A percentile compares a stretch with the other conserved stretches of the same genome.
Conservation (phyloP, 1,140 invertebrate genomes). For the Drosophila nebulosa region DNA sequence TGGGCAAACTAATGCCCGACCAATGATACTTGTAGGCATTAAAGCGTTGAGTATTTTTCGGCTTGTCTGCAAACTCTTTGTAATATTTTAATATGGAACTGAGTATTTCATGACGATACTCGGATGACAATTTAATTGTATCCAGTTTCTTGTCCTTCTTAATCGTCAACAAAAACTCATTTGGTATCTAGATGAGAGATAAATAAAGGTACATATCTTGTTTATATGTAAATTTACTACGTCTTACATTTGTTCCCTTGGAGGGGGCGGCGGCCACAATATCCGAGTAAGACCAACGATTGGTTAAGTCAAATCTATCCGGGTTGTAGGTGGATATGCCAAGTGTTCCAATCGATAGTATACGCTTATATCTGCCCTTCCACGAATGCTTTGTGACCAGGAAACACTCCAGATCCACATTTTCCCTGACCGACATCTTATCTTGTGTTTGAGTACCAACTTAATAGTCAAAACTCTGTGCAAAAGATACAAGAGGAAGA, state of each 20-base stretch:
- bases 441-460: slow-evolving; percentile 66
- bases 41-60: slow-evolving; percentile 90
- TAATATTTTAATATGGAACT: slow-evolving; percentile 94
- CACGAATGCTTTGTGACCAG: slow-evolving; percentile 97
- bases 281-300: slow-evolving; percentile 94
- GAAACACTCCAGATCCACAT: slow-evolving; percentile 95
- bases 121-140: slow-evolving; percentile 98
- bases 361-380: slow-evolving; percentile 99
- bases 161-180: slow-evolving; percentile 93
- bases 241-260: slow-evolving; percentile 72
- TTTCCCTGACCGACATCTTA: slow-evolving; percentile 91
- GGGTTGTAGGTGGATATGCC: slow-evolving; percentile 99
- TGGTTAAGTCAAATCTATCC: slow-evolving; percentile 93
- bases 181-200: slow-evolving; percentile 78
- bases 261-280: slow-evolving; percentile 88
- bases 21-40: slow-evolving; percentile 97
- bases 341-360: slow-evolving; percentile 97
- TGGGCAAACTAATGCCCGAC: slow-evolving; percentile 93
- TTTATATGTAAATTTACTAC: not conserved
- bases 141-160: slow-evolving; percentile 95
- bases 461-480: slow-evolving; percentile 16
- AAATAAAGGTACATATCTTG: not conserved
- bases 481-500: slow-evolving; percentile 8
- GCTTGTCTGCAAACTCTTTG: slow-evolving; percentile 89
- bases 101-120: slow-evolving; percentile 94